Conservation (phyloP, 2,797 vertebrate species). For the Picus viridis region DNA sequence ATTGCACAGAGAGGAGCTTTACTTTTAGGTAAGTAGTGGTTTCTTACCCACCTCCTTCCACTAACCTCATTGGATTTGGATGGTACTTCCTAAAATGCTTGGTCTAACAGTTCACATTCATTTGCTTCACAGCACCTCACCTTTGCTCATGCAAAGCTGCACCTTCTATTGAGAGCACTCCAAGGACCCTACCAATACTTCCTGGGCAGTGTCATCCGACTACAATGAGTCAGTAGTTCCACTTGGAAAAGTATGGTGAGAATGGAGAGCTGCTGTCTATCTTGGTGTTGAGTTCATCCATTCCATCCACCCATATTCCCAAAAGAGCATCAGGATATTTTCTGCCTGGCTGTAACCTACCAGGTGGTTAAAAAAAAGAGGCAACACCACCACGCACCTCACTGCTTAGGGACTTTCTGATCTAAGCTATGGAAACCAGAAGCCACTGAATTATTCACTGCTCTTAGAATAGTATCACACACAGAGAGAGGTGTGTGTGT, state of each 20-base stretch:
- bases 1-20: neutral
- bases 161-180: neutral
- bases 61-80: neutral
- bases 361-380: neutral
- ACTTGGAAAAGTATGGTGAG: neutral
- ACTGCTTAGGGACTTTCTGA: neutral
- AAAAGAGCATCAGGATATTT: neutral
- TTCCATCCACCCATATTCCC: neutral
- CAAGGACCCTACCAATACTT: neutral
- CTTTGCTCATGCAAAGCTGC: neutral
- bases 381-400: neutral
- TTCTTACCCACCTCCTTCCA: neutral
- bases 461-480: neutral
- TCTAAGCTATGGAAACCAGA: neutral
- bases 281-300: neutral
- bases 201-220: neutral
- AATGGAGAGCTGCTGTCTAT: neutral
- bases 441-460: neutral
- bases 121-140: neutral
- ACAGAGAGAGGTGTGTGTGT: accelerated
- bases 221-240: neutral
- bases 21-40: neutral
- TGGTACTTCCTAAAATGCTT: neutral
- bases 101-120: neutral
- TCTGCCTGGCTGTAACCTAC: neutral